Conservation (phyloP, 2,888 invertebrate species). For the Lissonota sp. region DNA sequence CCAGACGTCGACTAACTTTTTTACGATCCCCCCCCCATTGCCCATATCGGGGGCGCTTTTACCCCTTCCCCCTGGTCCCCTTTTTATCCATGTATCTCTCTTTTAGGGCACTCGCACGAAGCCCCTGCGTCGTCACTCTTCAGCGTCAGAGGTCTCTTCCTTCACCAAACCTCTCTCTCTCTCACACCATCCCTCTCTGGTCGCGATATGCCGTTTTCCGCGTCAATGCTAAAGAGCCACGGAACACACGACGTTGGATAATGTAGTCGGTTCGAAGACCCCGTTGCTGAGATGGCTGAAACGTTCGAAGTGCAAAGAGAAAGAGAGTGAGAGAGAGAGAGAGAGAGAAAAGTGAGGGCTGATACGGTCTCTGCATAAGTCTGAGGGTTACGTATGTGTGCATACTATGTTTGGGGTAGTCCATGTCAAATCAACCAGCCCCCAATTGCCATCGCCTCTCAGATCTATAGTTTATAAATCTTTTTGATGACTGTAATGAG, state of each 20-base stretch:
- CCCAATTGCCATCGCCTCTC: no score
- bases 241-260: conserved; percentile 66
- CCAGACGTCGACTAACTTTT: conserved; percentile 63
- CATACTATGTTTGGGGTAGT: conserved; percentile 6
- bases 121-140: conserved; percentile 23
- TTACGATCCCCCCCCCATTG: conserved; percentile 9
- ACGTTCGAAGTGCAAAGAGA: conserved; percentile 49
- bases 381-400: background rate
- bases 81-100: background rate
- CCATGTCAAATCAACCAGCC: conserved; percentile 1
- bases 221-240: conserved; percentile 68
- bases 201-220: conserved; percentile 28
- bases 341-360: conserved; percentile 28
- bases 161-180: conserved; percentile 25
- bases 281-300: conserved; percentile 35
- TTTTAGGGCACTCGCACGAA: conserved; percentile 1
- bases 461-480: no score
- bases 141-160: conserved; percentile 20
- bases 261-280: conserved; percentile 68
- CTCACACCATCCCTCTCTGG: conserved; percentile 31
- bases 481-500: no score
- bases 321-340: conserved; percentile 28
- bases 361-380: conserved; percentile 19
- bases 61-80: background rate
- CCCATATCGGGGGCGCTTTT: conserved; percentile 28